Conservation (phyloP, 2,113 vertebrate genomes). For the Osmerus mordax region DNA sequence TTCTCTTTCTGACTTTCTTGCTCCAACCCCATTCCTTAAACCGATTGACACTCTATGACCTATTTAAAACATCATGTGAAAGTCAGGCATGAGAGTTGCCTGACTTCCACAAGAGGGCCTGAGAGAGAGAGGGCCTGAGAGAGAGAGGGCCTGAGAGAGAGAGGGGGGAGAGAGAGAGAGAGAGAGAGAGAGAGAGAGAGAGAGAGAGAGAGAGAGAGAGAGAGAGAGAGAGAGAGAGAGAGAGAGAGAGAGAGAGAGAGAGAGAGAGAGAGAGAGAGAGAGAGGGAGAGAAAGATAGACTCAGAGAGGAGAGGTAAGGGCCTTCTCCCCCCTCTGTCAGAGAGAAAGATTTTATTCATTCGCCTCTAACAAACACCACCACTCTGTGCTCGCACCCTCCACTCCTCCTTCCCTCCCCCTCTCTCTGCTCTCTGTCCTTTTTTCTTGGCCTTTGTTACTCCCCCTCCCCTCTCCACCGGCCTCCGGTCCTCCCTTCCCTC, state of each 20-base stretch:
- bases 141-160: conserved; percentile 34
- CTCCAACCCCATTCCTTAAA: too few relatives aligned
- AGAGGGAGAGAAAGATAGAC: neutral
- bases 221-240: conserved; percentile 8
- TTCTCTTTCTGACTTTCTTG: too few relatives aligned
- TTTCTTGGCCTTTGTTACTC: conserved; percentile 43
- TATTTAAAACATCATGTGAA: too few relatives aligned
- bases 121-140: conserved; percentile 6
- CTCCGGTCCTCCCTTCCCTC: conserved; percentile 12
- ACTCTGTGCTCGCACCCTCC: conserved; percentile 39
- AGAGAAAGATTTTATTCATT: conserved; percentile 69
- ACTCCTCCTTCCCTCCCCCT: conserved; percentile 32
- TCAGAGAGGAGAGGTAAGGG: neutral
- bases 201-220: neutral
- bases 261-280: neutral
- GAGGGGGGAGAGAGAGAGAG: conserved; percentile 32
- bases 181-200: neutral
- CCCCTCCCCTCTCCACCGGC: conserved; percentile 27
- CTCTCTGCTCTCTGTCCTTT: conserved; percentile 36
- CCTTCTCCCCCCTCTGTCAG: conserved; percentile 12
- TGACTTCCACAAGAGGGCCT: conserved; percentile 1
- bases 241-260: neutral
- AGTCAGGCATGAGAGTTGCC: conserved; percentile 14
- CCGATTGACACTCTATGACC: too few relatives aligned
- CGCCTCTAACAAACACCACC: conserved; percentile 45